Conservation (phyloP, 2,113 vertebrate species). For the Indri indri region DNA sequence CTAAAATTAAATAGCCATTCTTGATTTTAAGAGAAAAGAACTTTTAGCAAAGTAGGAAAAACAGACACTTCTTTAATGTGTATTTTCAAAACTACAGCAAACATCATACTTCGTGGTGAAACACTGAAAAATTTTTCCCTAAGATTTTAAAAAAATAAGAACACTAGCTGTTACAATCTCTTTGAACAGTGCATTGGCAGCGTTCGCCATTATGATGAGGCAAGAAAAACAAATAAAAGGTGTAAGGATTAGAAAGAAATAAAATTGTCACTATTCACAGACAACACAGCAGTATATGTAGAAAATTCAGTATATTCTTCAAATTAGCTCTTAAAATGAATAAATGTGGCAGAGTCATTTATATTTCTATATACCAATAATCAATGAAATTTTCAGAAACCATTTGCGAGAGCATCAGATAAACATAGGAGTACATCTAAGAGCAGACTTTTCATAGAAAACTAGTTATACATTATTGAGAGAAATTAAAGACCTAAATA, state of each 20-base stretch:
- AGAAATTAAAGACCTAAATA: background rate
- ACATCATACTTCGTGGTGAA: background rate
- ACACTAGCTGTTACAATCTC: background rate
- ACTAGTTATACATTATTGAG: background rate
- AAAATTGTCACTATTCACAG: background rate
- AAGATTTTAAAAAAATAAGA: background rate
- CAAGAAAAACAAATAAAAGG: background rate
- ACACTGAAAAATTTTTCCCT: background rate
- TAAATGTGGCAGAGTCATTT: background rate
- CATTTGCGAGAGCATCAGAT: background rate
- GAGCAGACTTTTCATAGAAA: background rate
- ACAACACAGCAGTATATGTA: background rate
- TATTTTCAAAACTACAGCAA: background rate
- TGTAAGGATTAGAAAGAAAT: background rate
- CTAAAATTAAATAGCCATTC: background rate
- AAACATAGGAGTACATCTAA: background rate
- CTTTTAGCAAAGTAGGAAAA: background rate
- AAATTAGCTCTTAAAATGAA: background rate
- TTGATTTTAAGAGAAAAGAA: background rate
- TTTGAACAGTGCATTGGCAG: background rate
- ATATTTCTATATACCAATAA: background rate
- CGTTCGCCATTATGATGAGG: background rate
- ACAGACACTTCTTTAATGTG: background rate
- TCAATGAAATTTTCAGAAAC: background rate
- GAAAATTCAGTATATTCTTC: background rate